These are phyloP conservation scores for Sander vitreus DNA, from an alignment of 2,113 vertebrate species.

Conservation along the genomic window DNA sequence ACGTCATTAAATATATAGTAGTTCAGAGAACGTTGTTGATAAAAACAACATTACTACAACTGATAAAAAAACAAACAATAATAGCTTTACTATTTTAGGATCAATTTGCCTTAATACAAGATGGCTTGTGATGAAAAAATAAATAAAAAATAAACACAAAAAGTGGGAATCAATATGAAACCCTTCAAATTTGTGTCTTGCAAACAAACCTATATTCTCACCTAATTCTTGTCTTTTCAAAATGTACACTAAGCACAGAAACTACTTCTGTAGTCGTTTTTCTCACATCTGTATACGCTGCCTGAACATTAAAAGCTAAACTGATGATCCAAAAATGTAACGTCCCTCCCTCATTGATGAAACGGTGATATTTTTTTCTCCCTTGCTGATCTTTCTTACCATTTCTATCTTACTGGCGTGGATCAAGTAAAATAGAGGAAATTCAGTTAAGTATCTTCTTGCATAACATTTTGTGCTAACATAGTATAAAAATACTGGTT, in stretches of 20 bases:
- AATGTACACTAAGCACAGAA: not conserved
- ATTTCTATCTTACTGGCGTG: too few relatives aligned
- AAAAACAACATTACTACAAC: too few relatives aligned
- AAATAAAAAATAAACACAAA: not conserved
- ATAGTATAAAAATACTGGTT: not conserved
- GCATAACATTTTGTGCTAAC: too few relatives aligned
- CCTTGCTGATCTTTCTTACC: too few relatives aligned
- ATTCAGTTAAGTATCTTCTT: too few relatives aligned
- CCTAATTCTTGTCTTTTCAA: not conserved
- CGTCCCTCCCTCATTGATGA: too few relatives aligned
- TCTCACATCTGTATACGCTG: not conserved
- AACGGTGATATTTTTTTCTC: too few relatives aligned
- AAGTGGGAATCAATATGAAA: not conserved
- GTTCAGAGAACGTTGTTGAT: too few relatives aligned
- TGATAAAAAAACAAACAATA: not conserved
- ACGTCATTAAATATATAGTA: accelerated
- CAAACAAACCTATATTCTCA: not conserved
- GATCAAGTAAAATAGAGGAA: too few relatives aligned
- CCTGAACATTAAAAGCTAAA: too few relatives aligned
- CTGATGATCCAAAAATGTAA: too few relatives aligned
- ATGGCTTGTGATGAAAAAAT: not conserved
- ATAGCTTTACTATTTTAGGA: not conserved
- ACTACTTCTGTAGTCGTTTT: too few relatives aligned
- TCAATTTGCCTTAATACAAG: not conserved
- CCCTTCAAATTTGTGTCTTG: not conserved